Evolutionary conservation across 1,140 invertebrate genomes (phyloP).

Genomic region (Parasteatoda tepidariorum): DNA sequence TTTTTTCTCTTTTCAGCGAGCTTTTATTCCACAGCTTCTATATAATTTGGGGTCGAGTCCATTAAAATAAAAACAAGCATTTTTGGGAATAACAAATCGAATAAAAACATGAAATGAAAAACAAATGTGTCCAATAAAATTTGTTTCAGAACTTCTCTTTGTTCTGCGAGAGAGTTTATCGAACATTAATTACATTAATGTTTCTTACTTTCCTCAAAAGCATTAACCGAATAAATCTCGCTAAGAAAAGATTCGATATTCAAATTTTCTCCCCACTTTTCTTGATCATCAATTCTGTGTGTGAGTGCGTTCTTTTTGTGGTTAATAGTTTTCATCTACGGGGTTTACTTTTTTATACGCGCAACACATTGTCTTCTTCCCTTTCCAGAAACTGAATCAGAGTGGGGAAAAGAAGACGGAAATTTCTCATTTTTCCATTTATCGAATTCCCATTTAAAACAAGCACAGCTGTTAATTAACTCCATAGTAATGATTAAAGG

Average conservation of each 20-base stretch:
- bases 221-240: constrained; percentile 54
- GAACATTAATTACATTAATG: constrained; percentile 59
- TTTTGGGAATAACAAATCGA: background rate
- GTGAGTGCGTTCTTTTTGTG: constrained; percentile 32
- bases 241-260: constrained; percentile 42
- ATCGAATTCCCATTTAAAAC: constrained; percentile 58
- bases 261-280: constrained; percentile 55
- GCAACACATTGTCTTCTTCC: constrained; percentile 33
- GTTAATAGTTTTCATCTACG: constrained; percentile 56
- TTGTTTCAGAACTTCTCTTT: background rate
- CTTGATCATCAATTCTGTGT: constrained; percentile 37
- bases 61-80: background rate
- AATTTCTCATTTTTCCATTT: constrained; percentile 33
- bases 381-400: background rate
- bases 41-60: background rate
- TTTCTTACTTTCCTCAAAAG: constrained; percentile 34
- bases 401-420: background rate
- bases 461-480: constrained; percentile 54
- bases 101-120: background rate
- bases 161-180: constrained; percentile 21
- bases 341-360: background rate
- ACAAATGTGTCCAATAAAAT: background rate
- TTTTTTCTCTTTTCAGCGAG: too few species aligned
- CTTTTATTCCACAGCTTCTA: too few species aligned
- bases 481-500: constrained; percentile 45